Percentiles rank a stretch among this genome's conserved stretches.
phyloP scores from a whole-genome alignment of 2,113 vertebrate species.

The Struthio camelus region DNA sequence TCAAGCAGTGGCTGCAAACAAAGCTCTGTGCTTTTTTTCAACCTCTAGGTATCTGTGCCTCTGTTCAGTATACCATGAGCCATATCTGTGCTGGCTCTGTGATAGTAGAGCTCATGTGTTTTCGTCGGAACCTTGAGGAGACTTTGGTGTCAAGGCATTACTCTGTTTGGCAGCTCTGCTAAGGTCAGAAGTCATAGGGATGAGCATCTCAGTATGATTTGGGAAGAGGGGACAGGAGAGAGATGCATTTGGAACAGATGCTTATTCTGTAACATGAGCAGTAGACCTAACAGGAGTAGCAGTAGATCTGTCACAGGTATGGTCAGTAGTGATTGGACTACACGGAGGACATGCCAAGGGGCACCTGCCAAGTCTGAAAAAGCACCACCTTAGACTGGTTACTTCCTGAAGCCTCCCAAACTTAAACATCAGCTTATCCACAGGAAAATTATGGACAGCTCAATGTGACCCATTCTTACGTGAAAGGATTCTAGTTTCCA shows the following conservation, averaged over 20 bases:
- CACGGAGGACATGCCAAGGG: background rate
- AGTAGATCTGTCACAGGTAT: background rate
- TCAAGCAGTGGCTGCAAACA: background rate
- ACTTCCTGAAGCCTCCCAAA: background rate
- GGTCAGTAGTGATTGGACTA: background rate
- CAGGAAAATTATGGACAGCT: background rate
- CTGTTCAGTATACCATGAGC: background rate
- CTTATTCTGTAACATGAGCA: background rate
- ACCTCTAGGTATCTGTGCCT: background rate
- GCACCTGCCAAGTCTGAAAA: background rate
- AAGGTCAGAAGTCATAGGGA: background rate
- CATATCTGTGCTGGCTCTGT: background rate
- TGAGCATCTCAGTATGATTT: background rate
- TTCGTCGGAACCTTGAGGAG: background rate
- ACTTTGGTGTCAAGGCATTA: background rate
- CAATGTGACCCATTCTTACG: accelerated
- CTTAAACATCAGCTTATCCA: background rate
- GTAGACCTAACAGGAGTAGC: background rate
- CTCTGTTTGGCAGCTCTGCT: background rate
- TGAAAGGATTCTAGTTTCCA: background rate
- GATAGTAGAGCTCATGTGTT: background rate
- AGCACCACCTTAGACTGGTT: background rate
- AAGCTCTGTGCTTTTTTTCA: background rate
- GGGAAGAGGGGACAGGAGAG: background rate
- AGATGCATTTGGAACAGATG: background rate